phyloP scores from a whole-genome alignment of 2,113 vertebrate species.

The Lonchura striata region DNA sequence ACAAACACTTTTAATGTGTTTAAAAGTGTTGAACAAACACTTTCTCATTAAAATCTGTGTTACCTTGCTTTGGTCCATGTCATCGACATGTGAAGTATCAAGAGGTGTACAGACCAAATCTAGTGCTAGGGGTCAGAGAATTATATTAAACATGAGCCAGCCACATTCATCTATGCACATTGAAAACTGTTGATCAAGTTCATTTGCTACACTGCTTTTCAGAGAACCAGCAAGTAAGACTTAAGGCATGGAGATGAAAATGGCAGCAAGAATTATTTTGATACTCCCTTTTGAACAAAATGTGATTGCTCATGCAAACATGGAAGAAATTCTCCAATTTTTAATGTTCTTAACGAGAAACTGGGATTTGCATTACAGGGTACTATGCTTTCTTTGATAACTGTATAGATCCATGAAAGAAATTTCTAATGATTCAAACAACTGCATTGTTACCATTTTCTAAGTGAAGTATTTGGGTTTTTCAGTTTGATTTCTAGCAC shows the following conservation, averaged over 20 bases:
- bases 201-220: not conserved
- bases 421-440: not conserved
- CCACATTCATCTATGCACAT: rapidly evolving
- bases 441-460: not conserved
- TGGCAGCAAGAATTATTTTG: not conserved
- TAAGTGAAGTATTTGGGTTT: not conserved
- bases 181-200: not conserved
- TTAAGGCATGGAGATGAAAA: not conserved
- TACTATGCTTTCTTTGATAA: not conserved
- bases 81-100: not conserved
- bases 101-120: not conserved
- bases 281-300: not conserved
- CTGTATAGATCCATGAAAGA: not conserved
- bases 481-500: not conserved
- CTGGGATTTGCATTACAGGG: not conserved
- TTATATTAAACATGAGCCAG: not conserved
- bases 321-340: not conserved
- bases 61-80: not conserved
- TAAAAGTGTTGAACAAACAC: too few relatives aligned
- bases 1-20: not conserved
- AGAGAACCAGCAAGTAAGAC: not conserved
- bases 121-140: not conserved
- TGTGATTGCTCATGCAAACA: not conserved
- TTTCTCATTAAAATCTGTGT: not conserved
- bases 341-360: not conserved